These are phyloP conservation scores for Amphilophus citrinellus DNA, from an alignment of 2,113 vertebrate genomes.

Conservation along the genomic window DNA sequence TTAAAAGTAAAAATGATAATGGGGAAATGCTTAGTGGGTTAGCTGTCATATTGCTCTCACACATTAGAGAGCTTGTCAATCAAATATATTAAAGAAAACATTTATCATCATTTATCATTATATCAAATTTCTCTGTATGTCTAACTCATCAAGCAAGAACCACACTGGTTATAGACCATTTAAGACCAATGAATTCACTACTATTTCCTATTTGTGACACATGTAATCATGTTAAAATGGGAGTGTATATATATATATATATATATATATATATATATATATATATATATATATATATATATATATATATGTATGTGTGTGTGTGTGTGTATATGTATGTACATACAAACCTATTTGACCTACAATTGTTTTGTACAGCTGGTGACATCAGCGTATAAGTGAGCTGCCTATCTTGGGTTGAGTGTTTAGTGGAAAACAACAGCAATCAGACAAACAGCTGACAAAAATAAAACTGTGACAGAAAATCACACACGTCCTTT, in stretches of 20 bases:
- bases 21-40: no score
- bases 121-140: neutral
- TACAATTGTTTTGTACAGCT: neutral
- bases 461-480: neutral
- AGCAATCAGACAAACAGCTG: slow-evolving; percentile 26
- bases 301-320: no score
- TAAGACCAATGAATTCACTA: neutral
- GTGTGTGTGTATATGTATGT: no score
- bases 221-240: neutral
- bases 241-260: no score
- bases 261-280: no score
- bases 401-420: neutral
- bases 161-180: neutral
- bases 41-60: neutral
- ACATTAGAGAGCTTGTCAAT: neutral
- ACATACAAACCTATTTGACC: neutral
- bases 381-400: neutral
- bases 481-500: neutral
- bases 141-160: neutral
- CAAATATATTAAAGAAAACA: no score
- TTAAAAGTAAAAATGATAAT: no score
- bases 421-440: slow-evolving; percentile 15
- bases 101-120: neutral
- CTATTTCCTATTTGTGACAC: no score
- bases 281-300: no score